These are phyloP conservation scores for Sternarchorhynchus goeldii DNA, from an alignment of 2,797 vertebrate species.

Conservation along the genomic window DNA sequence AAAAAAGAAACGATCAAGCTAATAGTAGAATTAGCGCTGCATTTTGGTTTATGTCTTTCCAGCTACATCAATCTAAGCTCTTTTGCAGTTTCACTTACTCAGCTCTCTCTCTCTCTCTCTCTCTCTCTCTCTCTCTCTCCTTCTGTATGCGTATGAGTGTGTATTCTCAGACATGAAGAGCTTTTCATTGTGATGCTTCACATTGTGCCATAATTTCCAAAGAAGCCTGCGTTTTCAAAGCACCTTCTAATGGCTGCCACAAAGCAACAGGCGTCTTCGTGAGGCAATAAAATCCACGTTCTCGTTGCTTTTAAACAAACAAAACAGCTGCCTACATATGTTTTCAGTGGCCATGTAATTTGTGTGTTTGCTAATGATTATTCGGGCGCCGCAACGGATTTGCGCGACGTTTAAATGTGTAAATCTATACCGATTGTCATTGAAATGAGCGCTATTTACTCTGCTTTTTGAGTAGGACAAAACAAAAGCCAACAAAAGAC, in stretches of 20 bases:
- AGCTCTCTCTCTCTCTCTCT: slow-evolving; percentile 22
- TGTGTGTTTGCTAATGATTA: slow-evolving; percentile 61
- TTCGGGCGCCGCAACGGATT: slow-evolving; percentile 59
- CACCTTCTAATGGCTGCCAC: slow-evolving; percentile 22
- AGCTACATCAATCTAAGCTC: slow-evolving; percentile 25
- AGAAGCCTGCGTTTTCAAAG: not conserved
- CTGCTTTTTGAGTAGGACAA: slow-evolving; percentile 40
- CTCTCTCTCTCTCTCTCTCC: slow-evolving; percentile 14
- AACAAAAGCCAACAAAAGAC: slow-evolving; percentile 46
- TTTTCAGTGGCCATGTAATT: slow-evolving; percentile 60
- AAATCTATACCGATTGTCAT: slow-evolving; percentile 65
- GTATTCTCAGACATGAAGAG: slow-evolving; percentile 22
- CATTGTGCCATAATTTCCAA: slow-evolving; percentile 43
- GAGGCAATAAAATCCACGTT: slow-evolving; percentile 44
- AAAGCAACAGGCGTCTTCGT: slow-evolving; percentile 56
- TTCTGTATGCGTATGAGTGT: slow-evolving; percentile 6
- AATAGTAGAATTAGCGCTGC: slow-evolving; percentile 31
- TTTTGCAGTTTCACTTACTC: slow-evolving; percentile 48
- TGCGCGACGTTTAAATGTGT: slow-evolving; percentile 43
- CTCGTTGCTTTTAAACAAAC: slow-evolving; percentile 41
- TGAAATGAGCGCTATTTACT: slow-evolving; percentile 63
- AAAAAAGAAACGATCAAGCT: slow-evolving; percentile 1
- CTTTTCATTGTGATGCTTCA: slow-evolving; percentile 30
- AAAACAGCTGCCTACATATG: slow-evolving; percentile 60
- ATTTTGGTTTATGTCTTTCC: slow-evolving; percentile 18